These are phyloP conservation scores for Macropis europaea DNA, from an alignment of 2,888 invertebrate genomes.

Conservation along the genomic window DNA sequence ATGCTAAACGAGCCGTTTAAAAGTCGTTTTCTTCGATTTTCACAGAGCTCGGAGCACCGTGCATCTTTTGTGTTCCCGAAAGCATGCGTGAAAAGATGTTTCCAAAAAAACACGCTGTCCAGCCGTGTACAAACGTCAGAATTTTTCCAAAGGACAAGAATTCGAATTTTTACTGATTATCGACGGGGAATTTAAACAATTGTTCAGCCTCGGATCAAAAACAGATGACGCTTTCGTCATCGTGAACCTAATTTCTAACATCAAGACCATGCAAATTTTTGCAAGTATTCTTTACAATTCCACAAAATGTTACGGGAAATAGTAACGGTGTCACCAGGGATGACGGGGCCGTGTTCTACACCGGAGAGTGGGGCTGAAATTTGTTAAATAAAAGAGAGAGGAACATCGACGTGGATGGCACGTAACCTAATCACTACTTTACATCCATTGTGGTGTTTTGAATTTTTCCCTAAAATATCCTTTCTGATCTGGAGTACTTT, in stretches of 20 bases:
- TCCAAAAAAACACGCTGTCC: background rate
- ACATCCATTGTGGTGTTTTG: background rate
- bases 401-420: slow-evolving; percentile 41
- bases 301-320: background rate
- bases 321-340: background rate
- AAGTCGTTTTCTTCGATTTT: slow-evolving; percentile 23
- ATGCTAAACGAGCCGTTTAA: slow-evolving; percentile 60
- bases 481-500: too few relatives aligned
- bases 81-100: slow-evolving; percentile 16
- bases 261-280: slow-evolving; percentile 23
- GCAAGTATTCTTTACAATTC: background rate
- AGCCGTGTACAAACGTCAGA: too few relatives aligned
- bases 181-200: background rate
- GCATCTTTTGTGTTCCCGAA: slow-evolving; percentile 14
- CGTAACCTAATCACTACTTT: slow-evolving; percentile 30
- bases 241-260: background rate
- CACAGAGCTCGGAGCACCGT: slow-evolving; percentile 5
- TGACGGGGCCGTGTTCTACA: background rate
- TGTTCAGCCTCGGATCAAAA: background rate
- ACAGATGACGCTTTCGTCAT: slow-evolving; percentile 33
- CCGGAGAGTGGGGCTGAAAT: background rate
- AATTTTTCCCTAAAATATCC: too few relatives aligned
- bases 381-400: background rate
- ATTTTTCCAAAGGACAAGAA: too few relatives aligned
- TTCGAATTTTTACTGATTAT: too few relatives aligned